Conservation (phyloP, 2,797 vertebrate genomes). For the Malacoraja senta region DNA sequence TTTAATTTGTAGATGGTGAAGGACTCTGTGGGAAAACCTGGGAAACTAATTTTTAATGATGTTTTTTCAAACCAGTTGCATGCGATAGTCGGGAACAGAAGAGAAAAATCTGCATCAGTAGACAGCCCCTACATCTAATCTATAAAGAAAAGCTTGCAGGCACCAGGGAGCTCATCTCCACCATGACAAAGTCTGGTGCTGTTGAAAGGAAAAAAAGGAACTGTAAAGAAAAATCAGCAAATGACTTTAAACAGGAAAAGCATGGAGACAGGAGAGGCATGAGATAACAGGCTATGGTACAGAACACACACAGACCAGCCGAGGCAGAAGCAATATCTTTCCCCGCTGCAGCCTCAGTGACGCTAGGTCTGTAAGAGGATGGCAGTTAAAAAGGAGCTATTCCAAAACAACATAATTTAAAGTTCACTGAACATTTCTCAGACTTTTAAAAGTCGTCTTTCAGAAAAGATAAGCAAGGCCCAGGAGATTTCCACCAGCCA, state of each 20-base stretch:
- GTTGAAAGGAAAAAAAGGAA: constrained; percentile 45
- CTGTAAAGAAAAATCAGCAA: constrained; percentile 68
- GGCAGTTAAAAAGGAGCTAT: constrained; percentile 1
- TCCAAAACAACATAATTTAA: constrained; percentile 21
- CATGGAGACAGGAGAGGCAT: constrained; percentile 80
- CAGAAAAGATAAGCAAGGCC: constrained; percentile 27
- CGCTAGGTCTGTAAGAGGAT: constrained; percentile 15
- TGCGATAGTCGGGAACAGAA: constrained; percentile 44
- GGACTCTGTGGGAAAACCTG: neutral
- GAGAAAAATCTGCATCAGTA: constrained; percentile 49
- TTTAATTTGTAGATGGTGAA: neutral
- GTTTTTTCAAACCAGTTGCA: constrained; percentile 44
- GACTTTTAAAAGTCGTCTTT: neutral
- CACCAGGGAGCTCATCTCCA: constrained; percentile 38
- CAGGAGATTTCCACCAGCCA: constrained; percentile 17
- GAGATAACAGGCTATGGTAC: constrained; percentile 75
- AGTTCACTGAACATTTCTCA: constrained; percentile 27
- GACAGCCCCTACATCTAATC: constrained; percentile 57
- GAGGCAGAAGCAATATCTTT: constrained; percentile 47
- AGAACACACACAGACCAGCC: constrained; percentile 67
- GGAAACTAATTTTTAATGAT: constrained; percentile 1
- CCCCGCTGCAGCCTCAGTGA: constrained; percentile 9
- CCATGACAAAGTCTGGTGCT: constrained; percentile 42
- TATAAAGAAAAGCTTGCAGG: constrained; percentile 45
- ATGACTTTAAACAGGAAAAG: constrained; percentile 96